Evolutionary conservation across 1,140 invertebrate genomes (phyloP), one percentile per base, ranked within the genome.

Genomic region (Helicorthomorpha holstii): DNA sequence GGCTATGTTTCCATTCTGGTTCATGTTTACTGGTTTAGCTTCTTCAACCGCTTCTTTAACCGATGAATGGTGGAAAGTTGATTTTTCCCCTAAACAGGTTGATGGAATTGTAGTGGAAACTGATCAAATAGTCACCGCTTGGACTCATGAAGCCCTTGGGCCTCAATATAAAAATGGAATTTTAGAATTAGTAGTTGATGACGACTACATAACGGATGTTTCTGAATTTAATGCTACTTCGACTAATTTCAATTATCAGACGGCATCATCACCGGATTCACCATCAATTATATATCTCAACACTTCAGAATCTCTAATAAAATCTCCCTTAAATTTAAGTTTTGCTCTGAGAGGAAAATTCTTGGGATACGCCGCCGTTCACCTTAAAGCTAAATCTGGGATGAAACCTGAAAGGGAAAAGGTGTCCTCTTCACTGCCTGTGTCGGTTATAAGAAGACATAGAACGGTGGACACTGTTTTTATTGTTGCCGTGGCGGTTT

Each of bases 391-490:
- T n/a, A 55, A 46, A 27, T 54, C 60, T 34, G 55, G 54, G 27
- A 46, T 53, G n/a, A 27, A 50, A 12, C 27, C 25, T 2, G 53
- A 51, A 25, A 52, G n/a, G 27, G 3, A 19, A 53, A 21, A 21
- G 3, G 3, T 24, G 7, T 42, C 66, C 21, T 61, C 69, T 3
- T 53, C 58, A 0, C 41, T 78, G 2, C 59, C 66, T 0, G 67
- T 86, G 3, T 74, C 69, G 12, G 77, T 87, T 0, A 69, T 77
- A 50, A 66, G 84, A 26, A 69, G 77, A 51, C 61, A 75, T 42
- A 65, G 79, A 43, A 53, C 75, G 22, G 74, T 90, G 21, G 86
- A 91, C 63, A 74, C 68, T 3, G 66, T 85, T 19, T 94, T 93
- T 59, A 80, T 82, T 0, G 73, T 68, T 38, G 84, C 82, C 51